phyloP scores from a whole-genome alignment of 2,113 vertebrate species.

The human region DNA sequence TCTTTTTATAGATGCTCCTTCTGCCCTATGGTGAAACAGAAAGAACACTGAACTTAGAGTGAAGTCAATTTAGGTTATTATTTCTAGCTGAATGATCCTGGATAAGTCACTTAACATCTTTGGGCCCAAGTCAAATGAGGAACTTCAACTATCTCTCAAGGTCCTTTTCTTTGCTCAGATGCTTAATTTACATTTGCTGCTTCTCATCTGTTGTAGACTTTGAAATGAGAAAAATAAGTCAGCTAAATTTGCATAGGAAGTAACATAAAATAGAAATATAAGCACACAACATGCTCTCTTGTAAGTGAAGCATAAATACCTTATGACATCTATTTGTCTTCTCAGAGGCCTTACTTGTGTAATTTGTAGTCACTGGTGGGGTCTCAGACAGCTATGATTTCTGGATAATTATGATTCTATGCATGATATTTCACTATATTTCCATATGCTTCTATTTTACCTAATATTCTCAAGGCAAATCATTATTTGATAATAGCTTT shows the following conservation, averaged over 20 bases:
- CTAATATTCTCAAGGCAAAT: background rate
- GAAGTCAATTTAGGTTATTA: background rate
- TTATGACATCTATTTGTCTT: background rate
- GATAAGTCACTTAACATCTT: background rate
- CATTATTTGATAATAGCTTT: background rate
- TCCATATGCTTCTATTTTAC: background rate
- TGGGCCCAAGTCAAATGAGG: background rate
- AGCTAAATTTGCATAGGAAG: background rate
- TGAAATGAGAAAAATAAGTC: conserved; percentile 3
- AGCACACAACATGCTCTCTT: background rate
- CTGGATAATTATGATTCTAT: background rate
- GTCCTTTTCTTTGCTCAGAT: background rate
- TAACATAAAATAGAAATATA: background rate
- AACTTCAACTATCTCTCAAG: background rate
- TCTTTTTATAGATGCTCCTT: conserved; percentile 2
- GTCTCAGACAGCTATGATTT: background rate
- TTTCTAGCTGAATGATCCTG: conserved; percentile 23
- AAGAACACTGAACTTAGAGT: background rate
- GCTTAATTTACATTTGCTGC: background rate
- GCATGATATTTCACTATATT: background rate
- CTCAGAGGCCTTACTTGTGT: background rate
- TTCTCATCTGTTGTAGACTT: background rate
- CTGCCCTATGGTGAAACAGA: background rate
- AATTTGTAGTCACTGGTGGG: background rate
- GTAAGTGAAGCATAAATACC: background rate